These are phyloP conservation scores for Cinclus mexicanus DNA, from an alignment of 2,113 vertebrate genomes.

Conservation along the genomic window DNA sequence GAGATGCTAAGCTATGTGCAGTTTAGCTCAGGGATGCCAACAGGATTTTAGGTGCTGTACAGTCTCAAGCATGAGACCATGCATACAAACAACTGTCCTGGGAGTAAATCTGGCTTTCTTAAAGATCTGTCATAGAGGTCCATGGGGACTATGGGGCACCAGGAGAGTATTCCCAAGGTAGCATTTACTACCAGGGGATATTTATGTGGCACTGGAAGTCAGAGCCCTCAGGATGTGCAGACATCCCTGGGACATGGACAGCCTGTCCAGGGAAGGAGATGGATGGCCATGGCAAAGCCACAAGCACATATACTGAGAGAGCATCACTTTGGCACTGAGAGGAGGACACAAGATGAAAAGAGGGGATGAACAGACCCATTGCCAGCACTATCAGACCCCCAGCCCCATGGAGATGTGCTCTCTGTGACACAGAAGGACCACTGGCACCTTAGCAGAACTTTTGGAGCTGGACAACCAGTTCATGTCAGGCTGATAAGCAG, in stretches of 20 bases:
- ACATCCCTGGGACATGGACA: neutral
- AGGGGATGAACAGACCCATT: neutral
- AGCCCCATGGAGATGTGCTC: rapidly evolving
- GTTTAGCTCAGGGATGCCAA: rapidly evolving
- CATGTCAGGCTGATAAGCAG: conserved; percentile 20
- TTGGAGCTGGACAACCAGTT: conserved; percentile 35
- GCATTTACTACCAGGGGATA: neutral
- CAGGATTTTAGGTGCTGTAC: neutral
- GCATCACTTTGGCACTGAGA: neutral
- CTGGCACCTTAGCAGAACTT: neutral
- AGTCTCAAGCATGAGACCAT: neutral
- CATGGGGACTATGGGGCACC: neutral
- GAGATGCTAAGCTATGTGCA: neutral
- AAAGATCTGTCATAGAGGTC: neutral
- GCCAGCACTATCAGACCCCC: neutral
- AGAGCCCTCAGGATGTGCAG: neutral
- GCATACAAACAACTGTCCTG: neutral
- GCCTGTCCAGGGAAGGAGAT: neutral
- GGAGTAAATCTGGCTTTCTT: neutral
- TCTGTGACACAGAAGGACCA: neutral
- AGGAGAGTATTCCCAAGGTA: neutral
- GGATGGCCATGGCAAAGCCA: rapidly evolving
- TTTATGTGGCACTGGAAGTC: neutral
- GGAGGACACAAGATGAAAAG: neutral
- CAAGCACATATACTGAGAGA: rapidly evolving